Evolutionary conservation across 53 echinoderm and acorn worm species (phyloP), one percentile per base, ranked within the genome.

Genomic region (Hippasteria phrygiana): DNA sequence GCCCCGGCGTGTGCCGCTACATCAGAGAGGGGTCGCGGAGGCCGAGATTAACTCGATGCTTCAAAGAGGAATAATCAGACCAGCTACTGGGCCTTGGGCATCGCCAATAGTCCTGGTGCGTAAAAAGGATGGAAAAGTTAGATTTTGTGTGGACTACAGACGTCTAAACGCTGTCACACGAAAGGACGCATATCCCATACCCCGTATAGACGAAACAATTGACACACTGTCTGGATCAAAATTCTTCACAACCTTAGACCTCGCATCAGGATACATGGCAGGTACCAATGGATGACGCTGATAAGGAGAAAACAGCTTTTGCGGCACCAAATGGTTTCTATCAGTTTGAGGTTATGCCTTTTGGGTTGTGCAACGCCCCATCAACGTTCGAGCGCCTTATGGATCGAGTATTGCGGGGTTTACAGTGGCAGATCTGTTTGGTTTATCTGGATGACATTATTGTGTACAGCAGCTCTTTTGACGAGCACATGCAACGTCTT

Each of bases 371-470:
- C n/a, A n/a, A n/a, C n/a, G n/a, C n/a, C n/a, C n/a, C 92, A 17
- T 72, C 89, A 2, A 92, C 89, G 2, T 92, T 92, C 45, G 75
- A 89, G 74, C 43, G 83, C 13, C 36, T 92, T 17, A 88, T 92
- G 92, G 88, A 92, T 6, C 71, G 92, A 5, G 92, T 92, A 1
- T 35, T 88, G 29, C 7, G 87, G n/a, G 91, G 91, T 18, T 59
- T 92, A 13, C 88, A 88, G 17, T 92, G 89, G 88, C 34, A 89
- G 22, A 71, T 80, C 5, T 69, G 45, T 20, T 34, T 92, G 4
- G 70, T 90, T 1, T 93, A 90, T 54, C 72, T 93, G 17, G 93
- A 91, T 62, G 93, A 93, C 74, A 55, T 93, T 1, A 90, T 90
- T 20, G 83, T 93, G 1, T 90, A 73, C 67, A 69, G 64, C 22